Percentiles rank a stretch among this genome's conserved stretches.
Evolutionary conservation across 1,140 invertebrate species (phyloP).

Genomic region (Orchestia grillus): DNA sequence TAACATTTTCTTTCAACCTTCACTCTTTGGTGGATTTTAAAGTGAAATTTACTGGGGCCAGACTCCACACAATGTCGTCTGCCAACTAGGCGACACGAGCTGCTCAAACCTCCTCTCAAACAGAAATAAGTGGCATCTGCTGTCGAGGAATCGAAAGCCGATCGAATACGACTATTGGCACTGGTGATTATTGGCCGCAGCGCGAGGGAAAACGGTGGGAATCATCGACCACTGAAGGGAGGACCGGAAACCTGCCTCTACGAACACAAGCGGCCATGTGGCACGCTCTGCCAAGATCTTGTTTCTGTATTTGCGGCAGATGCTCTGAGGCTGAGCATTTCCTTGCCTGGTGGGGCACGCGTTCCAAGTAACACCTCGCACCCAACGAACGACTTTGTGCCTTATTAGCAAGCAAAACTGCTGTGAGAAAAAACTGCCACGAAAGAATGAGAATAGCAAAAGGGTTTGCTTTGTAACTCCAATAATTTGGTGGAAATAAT

Average conservation of each 20-base stretch:
- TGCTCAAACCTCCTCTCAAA: constrained; percentile 37
- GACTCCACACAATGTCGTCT: background rate
- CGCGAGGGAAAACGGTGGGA: background rate
- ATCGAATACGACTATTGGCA: constrained; percentile 32
- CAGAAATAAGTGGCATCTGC: constrained; percentile 43
- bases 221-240: constrained; percentile 4
- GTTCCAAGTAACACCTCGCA: background rate
- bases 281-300: background rate
- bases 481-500: too few species aligned
- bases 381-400: background rate
- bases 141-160: constrained; percentile 51
- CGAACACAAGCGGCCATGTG: constrained; percentile 41
- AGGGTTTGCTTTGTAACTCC: too few species aligned
- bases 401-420: too few species aligned
- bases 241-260: background rate
- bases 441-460: too few species aligned
- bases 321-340: background rate
- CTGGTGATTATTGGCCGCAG: constrained; percentile 37
- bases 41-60: background rate
- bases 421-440: too few species aligned
- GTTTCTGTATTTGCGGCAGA: constrained; percentile 52
- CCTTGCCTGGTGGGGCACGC: background rate
- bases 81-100: background rate
- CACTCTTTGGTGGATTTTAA: background rate
- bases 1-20: background rate